Evolutionary conservation across 1,140 invertebrate genomes (phyloP), one percentile per base, ranked within the genome.

Genomic region (Diploscapter pachys): DNA sequence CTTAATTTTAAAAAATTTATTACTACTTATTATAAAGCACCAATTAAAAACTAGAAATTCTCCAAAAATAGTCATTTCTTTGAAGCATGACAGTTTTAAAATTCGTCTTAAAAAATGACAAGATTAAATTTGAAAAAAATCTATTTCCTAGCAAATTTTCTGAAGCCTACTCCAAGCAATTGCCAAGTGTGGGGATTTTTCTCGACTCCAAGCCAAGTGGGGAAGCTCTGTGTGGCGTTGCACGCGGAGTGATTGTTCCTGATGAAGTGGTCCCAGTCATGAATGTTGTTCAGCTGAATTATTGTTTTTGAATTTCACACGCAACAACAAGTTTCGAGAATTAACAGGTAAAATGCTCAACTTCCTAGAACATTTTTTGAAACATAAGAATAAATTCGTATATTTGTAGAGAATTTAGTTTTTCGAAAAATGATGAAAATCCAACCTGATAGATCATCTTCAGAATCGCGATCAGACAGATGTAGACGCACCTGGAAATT

Each of bases 141-240:
- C 13, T 59, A 59, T 9, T 31, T 31, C 31, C 31, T 31, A 31
- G 31, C 31, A 31, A 31, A 31, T 31, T 59, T 59, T 59, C 11
- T 13, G 57, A 59, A 11, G 1, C 69, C 49, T 4, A 72, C 71
- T 50, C 65, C 65, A 49, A 72, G 13, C 9, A 72, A n/a, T 68
- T 11, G n/a, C 48, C 56, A 72, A 4, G 71, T 71, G 50, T 67
- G 5, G 4, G 56, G 70, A n/a, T 78, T 63, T 59, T 83, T 76
- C 31, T 73, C 57, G 73, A 82, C 79, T 61, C 76, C 81, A 59
- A 82, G 69, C 79, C 79, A 80, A 8, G 72, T 59, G 6, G 71
- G 48, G n/a, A 80, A 76, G 31, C 4, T 68, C n/a, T 64, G 4
- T 4, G 50, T 78, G 6, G n/a, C 62, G 70, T 78, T 80, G 53